Conservation (phyloP, 2,888 invertebrate species). For the Portevinia maculata region DNA sequence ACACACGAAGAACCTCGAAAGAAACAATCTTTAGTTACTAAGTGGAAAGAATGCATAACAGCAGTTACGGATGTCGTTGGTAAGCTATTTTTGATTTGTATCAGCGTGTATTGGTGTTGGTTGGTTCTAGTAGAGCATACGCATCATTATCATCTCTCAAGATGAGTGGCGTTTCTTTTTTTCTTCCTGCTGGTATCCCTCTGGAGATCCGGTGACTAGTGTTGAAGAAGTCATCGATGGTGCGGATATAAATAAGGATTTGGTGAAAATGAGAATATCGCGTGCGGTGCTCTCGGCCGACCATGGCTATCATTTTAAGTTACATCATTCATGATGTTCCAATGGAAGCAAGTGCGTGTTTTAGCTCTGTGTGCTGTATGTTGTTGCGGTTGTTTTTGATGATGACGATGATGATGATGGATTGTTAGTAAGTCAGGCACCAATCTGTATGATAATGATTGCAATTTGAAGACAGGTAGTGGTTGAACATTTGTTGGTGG, state of each 20-base stretch:
- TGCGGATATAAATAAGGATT: slow-evolving; percentile 74
- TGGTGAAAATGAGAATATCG: slow-evolving; percentile 74
- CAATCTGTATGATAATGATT: slow-evolving; percentile 71
- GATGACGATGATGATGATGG: slow-evolving; percentile 67
- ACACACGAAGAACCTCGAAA: slow-evolving; percentile 13
- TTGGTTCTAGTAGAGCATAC: slow-evolving; percentile 33
- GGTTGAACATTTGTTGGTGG: slow-evolving; percentile 61
- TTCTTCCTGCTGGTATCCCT: slow-evolving; percentile 37
- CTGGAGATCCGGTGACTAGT: slow-evolving; percentile 72
- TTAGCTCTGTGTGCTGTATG: slow-evolving; percentile 14
- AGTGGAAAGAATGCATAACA: slow-evolving; percentile 42
- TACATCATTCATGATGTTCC: slow-evolving; percentile 56
- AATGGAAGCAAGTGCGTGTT: no score
- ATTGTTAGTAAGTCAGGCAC: slow-evolving; percentile 73
- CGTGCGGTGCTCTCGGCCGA: slow-evolving; percentile 53
- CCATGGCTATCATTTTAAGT: slow-evolving; percentile 62
- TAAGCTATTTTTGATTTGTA: slow-evolving; percentile 63
- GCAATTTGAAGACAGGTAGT: slow-evolving; percentile 74
- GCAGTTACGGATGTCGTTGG: slow-evolving; percentile 31
- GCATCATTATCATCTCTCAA: slow-evolving; percentile 9
- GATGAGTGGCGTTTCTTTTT: slow-evolving; percentile 37
- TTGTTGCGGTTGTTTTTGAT: slow-evolving; percentile 43
- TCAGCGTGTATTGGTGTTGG: slow-evolving; percentile 40
- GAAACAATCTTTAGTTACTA: slow-evolving; percentile 48
- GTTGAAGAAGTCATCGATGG: slow-evolving; percentile 74